Percentiles rank a stretch among this genome's conserved stretches.
Evolutionary conservation across 2,888 invertebrate species (phyloP).

Genomic region (Serripes groenlandicus): DNA sequence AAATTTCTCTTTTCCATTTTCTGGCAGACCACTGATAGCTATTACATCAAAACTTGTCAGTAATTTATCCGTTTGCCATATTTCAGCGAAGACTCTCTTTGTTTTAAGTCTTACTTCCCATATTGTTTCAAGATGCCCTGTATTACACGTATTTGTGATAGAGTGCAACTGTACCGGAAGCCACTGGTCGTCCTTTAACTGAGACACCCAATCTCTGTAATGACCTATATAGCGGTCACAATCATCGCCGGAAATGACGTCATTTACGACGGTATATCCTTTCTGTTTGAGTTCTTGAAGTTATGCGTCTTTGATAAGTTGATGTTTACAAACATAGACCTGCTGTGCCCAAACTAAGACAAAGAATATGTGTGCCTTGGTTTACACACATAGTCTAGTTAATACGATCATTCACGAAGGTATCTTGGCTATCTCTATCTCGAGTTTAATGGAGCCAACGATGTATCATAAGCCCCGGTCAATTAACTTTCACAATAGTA

Average conservation of each 20-base stretch:
- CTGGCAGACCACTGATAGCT: slow-evolving; percentile 75
- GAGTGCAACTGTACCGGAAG: slow-evolving; percentile 49
- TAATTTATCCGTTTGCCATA: slow-evolving; percentile 79
- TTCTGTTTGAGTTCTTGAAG: slow-evolving; percentile 60
- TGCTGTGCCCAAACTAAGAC: too few relatives aligned
- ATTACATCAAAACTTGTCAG: slow-evolving; percentile 77
- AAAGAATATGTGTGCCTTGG: too few relatives aligned
- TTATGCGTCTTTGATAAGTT: slow-evolving; percentile 60
- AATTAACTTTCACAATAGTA: too few relatives aligned
- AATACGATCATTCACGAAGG: too few relatives aligned
- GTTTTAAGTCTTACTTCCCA: slow-evolving; percentile 73
- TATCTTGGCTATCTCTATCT: too few relatives aligned
- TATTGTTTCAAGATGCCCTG: slow-evolving; percentile 69
- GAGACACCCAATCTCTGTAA: slow-evolving; percentile 59
- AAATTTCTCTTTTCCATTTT: slow-evolving; percentile 61
- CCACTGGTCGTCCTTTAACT: slow-evolving; percentile 49
- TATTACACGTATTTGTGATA: slow-evolving; percentile 71
- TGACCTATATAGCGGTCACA: slow-evolving; percentile 64
- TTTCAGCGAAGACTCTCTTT: slow-evolving; percentile 71
- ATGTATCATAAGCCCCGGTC: too few relatives aligned
- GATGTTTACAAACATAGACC: too few relatives aligned
- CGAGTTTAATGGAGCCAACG: too few relatives aligned
- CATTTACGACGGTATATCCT: slow-evolving; percentile 65
- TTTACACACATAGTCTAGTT: too few relatives aligned
- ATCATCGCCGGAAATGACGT: slow-evolving; percentile 55